Evolutionary conservation across 2,797 vertebrate species (phyloP), one percentile per base, ranked within the genome.

Genomic region (Spondyliosoma cantharus): DNA sequence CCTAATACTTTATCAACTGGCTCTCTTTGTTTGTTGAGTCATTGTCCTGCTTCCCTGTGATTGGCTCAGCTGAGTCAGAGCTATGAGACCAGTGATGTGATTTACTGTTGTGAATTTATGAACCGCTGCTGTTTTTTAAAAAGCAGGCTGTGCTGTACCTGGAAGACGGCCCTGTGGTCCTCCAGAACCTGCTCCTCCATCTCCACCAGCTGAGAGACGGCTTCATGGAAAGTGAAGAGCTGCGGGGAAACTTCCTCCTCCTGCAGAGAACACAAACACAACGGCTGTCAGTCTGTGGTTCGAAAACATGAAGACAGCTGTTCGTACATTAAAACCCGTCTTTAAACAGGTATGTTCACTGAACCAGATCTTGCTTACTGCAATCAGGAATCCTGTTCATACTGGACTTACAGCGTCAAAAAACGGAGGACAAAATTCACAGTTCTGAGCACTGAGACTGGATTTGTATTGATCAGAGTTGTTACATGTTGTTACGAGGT

Each of bases 121-220:
- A 4, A 29, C 29, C 29, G 32, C 32, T 37, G 32, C 32, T 37
- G 32, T 1, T 7, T 32, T 16, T 46, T 37, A 3, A 43, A 57
- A 37, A 2, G 1, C 32, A 54, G 27, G 25, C 9, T 32, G 11
- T 9, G 7, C 19, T 19, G 84, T 93, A 99, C 98, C 97, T 98
- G 97, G 90, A 99, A 99, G 43, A 98, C 97, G 6, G 95, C 94
- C 72, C 97, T 94, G 93, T 99, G 98, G 87, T 98, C 97, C 95
- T 99, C 98, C 86, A 99, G 95, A 53, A 99, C 96, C 91, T 98
- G 97, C 80, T 99, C 98, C 90, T 99, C 98, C 98, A 99, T 99
- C 94, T 99, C 98, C 57, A 99, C 97, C 94, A 99, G 96, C 86
- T 98, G 97, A 62, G 97, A 99, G 19, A 99, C 97, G 5, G 97